Evolutionary conservation across 2,113 vertebrate species (phyloP), one percentile per base, ranked within the genome.

Genomic region (Prolemur simus): DNA sequence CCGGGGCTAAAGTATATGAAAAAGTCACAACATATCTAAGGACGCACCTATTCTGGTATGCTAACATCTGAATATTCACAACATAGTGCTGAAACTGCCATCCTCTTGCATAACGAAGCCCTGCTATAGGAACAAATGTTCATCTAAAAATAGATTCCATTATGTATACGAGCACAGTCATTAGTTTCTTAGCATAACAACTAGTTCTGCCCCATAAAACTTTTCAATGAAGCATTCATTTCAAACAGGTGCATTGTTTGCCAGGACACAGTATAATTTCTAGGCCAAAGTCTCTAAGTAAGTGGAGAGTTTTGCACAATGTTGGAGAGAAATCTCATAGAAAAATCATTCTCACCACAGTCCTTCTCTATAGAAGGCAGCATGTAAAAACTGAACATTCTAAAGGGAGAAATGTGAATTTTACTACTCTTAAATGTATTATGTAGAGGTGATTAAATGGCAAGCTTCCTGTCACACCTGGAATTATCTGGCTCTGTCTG

Each of bases 91-190:
- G 73, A 95, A 86, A 85, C 12, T 54, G 84, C 87, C 37, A 10
- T 45, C 91, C 86, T 89, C 95, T 37, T 73, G 71, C 91, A 95
- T 87, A 91, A 96, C 49, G 80, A 97, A 93, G 95, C 56, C 83
- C 95, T 8, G 74, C 63, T 76, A 95, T 63, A 89, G 93, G 92
- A 95, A 93, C 96, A 97, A 95, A 94, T 97, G 96, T 87, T 95
- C 80, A 15, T 49, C 94, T 95, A 97, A 97, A 97, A 97, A 98
- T 96, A 97, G 97, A 93, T 91, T 54, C 93, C 78, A 97, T 97
- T 97, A 95, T 95, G 95, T 83, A 92, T 81, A 95, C 87, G 74
- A 93, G 45, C 92, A 95, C 3, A 86, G 89, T 74, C 87, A 39
- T 94, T 94, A 95, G 88, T 80, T 86, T 95, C 96, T 96, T 93